phyloP scores from a whole-genome alignment of 2,888 invertebrate species.

The Cheilosia variabilis region DNA sequence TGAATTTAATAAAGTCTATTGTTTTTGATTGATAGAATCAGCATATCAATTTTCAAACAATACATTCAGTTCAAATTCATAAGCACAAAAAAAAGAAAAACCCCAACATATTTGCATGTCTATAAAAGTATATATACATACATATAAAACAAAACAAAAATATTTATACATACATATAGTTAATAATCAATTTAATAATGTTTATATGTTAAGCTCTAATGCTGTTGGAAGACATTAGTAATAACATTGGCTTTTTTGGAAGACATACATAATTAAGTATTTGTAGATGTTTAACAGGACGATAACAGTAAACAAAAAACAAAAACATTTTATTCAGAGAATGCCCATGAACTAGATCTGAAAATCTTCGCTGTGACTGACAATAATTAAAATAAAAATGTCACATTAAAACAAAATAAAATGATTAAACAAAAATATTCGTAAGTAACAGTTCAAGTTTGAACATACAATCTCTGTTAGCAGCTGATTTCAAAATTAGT shows the following conservation, averaged over 20 bases:
- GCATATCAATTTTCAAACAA: slow-evolving; percentile 82
- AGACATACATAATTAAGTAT: slow-evolving; percentile 79
- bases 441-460: slow-evolving; percentile 47
- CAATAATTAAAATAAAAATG: slow-evolving; percentile 81
- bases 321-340: slow-evolving; percentile 59
- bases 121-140: slow-evolving; percentile 67
- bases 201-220: slow-evolving; percentile 77
- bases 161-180: slow-evolving; percentile 76
- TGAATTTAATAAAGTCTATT: slow-evolving; percentile 70
- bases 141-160: slow-evolving; percentile 45
- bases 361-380: slow-evolving; percentile 83
- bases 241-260: slow-evolving; percentile 81
- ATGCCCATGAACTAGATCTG: slow-evolving; percentile 72
- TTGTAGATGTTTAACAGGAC: slow-evolving; percentile 61
- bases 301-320: slow-evolving; percentile 66
- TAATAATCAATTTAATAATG: slow-evolving; percentile 81
- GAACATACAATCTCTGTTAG: slow-evolving; percentile 10
- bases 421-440: slow-evolving; percentile 31
- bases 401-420: slow-evolving; percentile 68
- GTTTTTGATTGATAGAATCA: slow-evolving; percentile 82
- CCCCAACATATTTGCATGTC: slow-evolving; percentile 75
- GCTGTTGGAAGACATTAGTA: slow-evolving; percentile 79
- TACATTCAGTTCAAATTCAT: slow-evolving; percentile 74
- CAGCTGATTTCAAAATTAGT: slow-evolving; percentile 8
- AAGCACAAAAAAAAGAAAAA: slow-evolving; percentile 69